These are phyloP conservation scores for Arothron firmamentum DNA, from an alignment of 2,113 vertebrate genomes.

Conservation along the genomic window DNA sequence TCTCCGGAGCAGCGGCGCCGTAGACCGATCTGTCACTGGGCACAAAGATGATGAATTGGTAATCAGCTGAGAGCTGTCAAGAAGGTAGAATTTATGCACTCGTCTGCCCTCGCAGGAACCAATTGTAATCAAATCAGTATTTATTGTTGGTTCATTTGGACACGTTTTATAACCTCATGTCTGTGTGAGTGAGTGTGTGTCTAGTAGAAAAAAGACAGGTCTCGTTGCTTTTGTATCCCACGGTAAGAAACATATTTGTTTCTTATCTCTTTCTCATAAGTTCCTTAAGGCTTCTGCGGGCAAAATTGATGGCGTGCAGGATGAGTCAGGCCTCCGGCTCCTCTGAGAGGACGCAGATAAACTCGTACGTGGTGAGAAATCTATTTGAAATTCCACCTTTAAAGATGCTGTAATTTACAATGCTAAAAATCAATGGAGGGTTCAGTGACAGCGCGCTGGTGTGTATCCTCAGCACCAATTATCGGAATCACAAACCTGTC, in stretches of 20 bases:
- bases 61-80: constrained; percentile 78
- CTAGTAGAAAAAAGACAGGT: too few species aligned
- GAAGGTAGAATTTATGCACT: constrained; percentile 71
- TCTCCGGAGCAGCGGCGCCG: constrained; percentile 65
- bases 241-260: neutral
- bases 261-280: too few species aligned
- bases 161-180: constrained; percentile 54
- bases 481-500: constrained; percentile 18
- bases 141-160: constrained; percentile 63
- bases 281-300: too few species aligned
- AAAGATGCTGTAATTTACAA: neutral
- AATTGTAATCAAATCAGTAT: constrained; percentile 77
- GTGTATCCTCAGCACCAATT: constrained; percentile 22
- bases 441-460: constrained; percentile 17
- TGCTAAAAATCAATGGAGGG: neutral
- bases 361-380: constrained; percentile 4
- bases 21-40: constrained; percentile 65
- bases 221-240: neutral
- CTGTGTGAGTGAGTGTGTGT: too few species aligned
- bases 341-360: constrained; percentile 12
- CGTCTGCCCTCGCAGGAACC: constrained; percentile 76
- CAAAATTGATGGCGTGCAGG: constrained; percentile 35
- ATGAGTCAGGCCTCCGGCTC: constrained; percentile 46
- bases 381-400: neutral
- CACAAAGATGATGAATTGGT: constrained; percentile 76